A percentile compares a stretch with the other conserved stretches of the same genome.
Evolutionary conservation across 2,888 invertebrate species (phyloP).

Genomic region (Drosophila nr. perissopoda): DNA sequence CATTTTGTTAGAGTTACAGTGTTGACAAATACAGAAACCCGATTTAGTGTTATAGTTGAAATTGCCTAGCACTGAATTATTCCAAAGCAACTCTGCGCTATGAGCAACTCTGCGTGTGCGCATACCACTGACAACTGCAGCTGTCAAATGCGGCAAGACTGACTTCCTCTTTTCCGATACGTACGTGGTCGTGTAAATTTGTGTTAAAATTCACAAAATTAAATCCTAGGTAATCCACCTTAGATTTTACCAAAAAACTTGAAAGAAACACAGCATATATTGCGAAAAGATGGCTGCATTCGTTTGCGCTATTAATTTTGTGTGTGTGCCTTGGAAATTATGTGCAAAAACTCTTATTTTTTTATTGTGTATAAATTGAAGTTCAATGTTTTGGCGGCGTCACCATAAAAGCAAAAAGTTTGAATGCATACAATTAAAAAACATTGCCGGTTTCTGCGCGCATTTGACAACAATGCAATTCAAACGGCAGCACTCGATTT

Average conservation of each 20-base stretch:
- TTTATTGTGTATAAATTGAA: constrained; percentile 64
- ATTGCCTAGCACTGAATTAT: not conserved
- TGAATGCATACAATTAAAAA: constrained; percentile 6
- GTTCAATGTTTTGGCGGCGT: constrained; percentile 35
- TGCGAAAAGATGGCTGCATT: constrained; percentile 18
- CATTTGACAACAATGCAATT: constrained; percentile 34
- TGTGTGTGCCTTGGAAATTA: constrained; percentile 45
- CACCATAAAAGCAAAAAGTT: constrained; percentile 18
- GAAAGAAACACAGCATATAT: constrained; percentile 35
- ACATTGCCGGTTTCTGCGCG: constrained; percentile 27
- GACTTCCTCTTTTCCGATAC: constrained; percentile 85
- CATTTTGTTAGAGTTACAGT: constrained; percentile 51
- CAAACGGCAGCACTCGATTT: constrained; percentile 5
- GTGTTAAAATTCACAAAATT: constrained; percentile 83
- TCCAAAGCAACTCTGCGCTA: constrained; percentile 31
- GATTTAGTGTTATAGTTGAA: not conserved
- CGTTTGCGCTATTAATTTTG: constrained; percentile 42
- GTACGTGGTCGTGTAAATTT: constrained; percentile 85
- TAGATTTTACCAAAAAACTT: constrained; percentile 58
- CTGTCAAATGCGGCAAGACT: constrained; percentile 77
- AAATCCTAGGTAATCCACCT: constrained; percentile 85
- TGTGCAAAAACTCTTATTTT: constrained; percentile 60
- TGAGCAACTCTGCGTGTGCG: constrained; percentile 48
- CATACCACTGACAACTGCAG: constrained; percentile 59
- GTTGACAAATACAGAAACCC: constrained; percentile 10